Evolutionary conservation across 1,140 invertebrate genomes (phyloP).

Genomic region (Drosophila hydei): DNA sequence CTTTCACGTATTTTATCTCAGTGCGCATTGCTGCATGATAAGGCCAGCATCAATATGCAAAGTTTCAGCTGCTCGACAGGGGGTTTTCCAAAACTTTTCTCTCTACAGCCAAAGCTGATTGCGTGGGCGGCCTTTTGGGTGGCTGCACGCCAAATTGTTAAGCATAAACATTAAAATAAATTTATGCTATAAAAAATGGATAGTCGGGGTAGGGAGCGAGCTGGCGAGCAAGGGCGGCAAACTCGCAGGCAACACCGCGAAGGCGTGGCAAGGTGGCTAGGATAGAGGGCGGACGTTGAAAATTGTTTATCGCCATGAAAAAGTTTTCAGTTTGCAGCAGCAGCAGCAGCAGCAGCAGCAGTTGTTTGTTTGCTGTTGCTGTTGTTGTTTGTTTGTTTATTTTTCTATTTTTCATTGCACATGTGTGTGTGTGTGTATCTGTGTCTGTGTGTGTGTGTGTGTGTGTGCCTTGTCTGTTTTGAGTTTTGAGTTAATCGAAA

Average conservation of each 20-base stretch:
- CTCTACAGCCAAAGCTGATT: conserved; percentile 53
- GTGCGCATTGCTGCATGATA: conserved; percentile 19
- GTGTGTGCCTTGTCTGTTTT: conserved; percentile 51
- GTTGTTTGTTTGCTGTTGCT: conserved; percentile 34
- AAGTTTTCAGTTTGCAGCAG: conserved; percentile 61
- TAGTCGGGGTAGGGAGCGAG: no score
- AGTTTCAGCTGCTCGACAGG: conserved; percentile 40
- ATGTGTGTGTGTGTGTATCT: conserved; percentile 27
- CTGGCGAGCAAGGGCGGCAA: no score
- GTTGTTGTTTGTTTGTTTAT: conserved; percentile 39
- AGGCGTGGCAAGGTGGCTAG: background rate
- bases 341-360: conserved; percentile 13
- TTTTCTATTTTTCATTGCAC: conserved; percentile 61
- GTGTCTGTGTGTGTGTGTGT: conserved; percentile 25
- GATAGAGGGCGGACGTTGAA: conserved; percentile 41
- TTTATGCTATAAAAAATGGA: conserved; percentile 70
- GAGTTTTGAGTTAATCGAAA: conserved; percentile 79
- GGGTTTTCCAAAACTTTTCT: conserved; percentile 42
- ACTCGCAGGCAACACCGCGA: no score
- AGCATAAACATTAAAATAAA: conserved; percentile 81
- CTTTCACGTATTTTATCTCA: conserved; percentile 56
- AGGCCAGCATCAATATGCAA: conserved; percentile 74
- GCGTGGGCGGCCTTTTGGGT: conserved; percentile 17
- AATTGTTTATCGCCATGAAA: conserved; percentile 77
- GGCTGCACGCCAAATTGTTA: conserved; percentile 68